Conservation (phyloP, 2,888 invertebrate species). For the Brenthis daphne region DNA sequence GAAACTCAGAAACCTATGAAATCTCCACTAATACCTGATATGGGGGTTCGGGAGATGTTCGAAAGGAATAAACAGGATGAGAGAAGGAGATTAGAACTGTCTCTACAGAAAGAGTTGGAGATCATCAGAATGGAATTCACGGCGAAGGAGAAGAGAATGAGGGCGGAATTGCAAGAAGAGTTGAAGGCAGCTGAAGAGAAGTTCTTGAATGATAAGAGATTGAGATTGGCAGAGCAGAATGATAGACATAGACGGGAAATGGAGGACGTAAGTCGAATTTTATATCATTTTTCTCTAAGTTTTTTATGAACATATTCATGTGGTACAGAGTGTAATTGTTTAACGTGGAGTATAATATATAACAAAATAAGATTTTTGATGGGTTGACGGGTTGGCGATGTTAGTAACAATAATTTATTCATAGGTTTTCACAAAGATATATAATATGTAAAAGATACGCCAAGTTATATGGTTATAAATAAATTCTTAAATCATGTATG, state of each 20-base stretch:
- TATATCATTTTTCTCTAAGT: background rate
- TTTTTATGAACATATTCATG: background rate
- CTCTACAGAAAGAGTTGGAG: constrained; percentile 77
- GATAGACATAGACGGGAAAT: constrained; percentile 72
- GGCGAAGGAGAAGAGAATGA: constrained; percentile 80
- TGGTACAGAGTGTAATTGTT: too few species aligned
- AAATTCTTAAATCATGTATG: too few species aligned
- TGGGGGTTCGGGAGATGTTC: constrained; percentile 67
- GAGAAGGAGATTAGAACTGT: constrained; percentile 66
- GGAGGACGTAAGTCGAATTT: constrained; percentile 60
- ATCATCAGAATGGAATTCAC: constrained; percentile 81
- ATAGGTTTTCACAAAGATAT: too few species aligned
- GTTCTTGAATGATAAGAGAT: constrained; percentile 64
- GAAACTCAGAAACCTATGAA: constrained; percentile 61
- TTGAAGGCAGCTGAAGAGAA: constrained; percentile 76
- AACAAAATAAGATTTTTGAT: too few species aligned
- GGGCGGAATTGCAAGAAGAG: constrained; percentile 77
- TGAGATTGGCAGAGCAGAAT: constrained; percentile 71
- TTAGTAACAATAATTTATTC: too few species aligned
- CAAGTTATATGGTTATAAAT: too few species aligned
- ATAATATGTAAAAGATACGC: too few species aligned
- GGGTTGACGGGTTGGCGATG: too few species aligned
- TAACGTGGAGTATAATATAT: too few species aligned
- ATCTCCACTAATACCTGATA: constrained; percentile 67
- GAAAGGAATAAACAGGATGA: constrained; percentile 67